Percentiles rank a stretch among this genome's conserved stretches.
Evolutionary conservation across 2,797 vertebrate genomes (phyloP).

Genomic region (Macrochelys suwanniensis): DNA sequence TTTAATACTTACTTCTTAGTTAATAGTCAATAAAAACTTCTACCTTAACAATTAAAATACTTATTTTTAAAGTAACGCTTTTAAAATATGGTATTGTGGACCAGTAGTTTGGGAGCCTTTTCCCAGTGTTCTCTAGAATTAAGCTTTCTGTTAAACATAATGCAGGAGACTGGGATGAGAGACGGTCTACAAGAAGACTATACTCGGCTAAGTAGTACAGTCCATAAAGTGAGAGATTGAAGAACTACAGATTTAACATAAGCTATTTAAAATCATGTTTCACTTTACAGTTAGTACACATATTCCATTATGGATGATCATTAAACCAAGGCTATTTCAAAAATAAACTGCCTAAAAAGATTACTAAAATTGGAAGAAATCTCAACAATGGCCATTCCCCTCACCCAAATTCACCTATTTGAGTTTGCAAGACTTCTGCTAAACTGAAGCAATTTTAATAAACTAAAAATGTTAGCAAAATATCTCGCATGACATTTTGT

Average conservation of each 20-base stretch:
- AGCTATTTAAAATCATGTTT: neutral
- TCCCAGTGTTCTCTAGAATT: neutral
- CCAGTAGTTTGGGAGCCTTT: neutral
- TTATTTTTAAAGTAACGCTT: slow-evolving; percentile 4
- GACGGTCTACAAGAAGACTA: fast-evolving
- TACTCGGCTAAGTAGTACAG: neutral
- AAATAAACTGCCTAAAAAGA: neutral
- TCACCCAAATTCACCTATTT: neutral
- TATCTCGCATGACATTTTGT: neutral
- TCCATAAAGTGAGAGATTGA: neutral
- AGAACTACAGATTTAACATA: neutral
- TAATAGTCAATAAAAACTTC: slow-evolving; percentile 69
- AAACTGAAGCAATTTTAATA: neutral
- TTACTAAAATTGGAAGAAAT: fast-evolving
- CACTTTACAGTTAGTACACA: neutral
- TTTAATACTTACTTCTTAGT: slow-evolving; percentile 81
- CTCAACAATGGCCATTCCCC: fast-evolving
- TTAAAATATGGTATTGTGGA: neutral
- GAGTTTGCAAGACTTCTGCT: neutral
- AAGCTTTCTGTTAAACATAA: neutral
- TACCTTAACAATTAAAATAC: slow-evolving; percentile 50
- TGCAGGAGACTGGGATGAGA: neutral
- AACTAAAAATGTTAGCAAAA: neutral
- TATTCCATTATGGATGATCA: neutral
- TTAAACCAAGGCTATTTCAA: neutral